These are phyloP conservation scores for Mesoclemmys tuberculata DNA, from an alignment of 2,113 vertebrate genomes.

Conservation along the genomic window DNA sequence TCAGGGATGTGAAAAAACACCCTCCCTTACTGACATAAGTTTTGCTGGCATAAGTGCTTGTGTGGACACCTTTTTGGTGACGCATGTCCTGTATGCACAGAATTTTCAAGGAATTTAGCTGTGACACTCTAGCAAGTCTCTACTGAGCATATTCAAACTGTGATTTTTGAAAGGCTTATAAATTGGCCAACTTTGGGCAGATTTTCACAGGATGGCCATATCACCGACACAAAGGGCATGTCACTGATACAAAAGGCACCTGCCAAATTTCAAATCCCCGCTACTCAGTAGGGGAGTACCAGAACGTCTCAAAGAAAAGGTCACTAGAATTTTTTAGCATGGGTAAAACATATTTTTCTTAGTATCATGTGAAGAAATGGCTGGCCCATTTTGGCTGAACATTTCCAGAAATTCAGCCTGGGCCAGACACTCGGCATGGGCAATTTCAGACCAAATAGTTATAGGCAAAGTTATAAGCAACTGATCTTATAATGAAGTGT, in stretches of 20 bases:
- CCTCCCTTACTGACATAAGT: too few relatives aligned
- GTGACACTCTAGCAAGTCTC: background rate
- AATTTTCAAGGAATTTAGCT: background rate
- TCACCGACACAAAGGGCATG: background rate
- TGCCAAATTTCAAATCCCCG: background rate
- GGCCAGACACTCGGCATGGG: background rate
- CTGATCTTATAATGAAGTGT: background rate
- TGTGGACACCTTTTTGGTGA: background rate
- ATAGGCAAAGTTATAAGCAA: background rate
- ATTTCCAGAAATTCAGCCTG: background rate
- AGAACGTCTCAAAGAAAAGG: background rate
- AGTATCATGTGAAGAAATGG: background rate
- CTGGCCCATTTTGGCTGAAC: background rate
- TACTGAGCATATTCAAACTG: background rate
- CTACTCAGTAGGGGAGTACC: background rate
- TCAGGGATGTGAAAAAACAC: too few relatives aligned
- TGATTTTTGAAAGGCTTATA: background rate
- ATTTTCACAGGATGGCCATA: background rate
- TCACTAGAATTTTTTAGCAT: background rate
- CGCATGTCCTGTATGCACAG: background rate
- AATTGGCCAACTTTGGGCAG: background rate
- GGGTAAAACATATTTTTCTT: background rate
- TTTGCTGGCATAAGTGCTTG: too few relatives aligned
- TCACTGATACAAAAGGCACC: background rate
- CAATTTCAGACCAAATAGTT: background rate